Evolutionary conservation across 2,888 invertebrate species (phyloP), one percentile per base, ranked within the genome.

Genomic region (Melieria crassipennis): DNA sequence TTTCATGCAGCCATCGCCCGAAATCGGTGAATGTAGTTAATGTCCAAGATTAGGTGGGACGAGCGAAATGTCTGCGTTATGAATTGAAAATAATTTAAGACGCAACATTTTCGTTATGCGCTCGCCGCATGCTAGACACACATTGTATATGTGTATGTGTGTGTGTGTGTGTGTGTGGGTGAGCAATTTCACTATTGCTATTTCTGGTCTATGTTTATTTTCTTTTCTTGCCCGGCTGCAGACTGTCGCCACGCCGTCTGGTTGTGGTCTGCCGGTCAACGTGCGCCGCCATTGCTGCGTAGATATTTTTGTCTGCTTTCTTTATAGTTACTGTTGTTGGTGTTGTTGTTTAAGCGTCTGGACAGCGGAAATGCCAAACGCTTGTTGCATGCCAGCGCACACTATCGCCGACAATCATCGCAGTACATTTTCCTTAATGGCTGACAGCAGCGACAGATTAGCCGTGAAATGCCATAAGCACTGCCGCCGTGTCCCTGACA

Each of bases 311-410:
- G 57, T 65, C 11, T 13, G 43, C 10, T 30, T 10, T 9, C 6
- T 16, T 57, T 58, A 7, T 60, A 52, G 13, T 48, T 42, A 4
- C 57, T 60, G 5, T 57, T 47, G 43, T 47, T 30, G 11, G 7
- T 7, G 48, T 50, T 58, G 57, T 67, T 67, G 30, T 67, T 30
- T 30, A 2, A 30, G 2, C 58, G 67, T 67, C 67, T 61, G 67
- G 67, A 30, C 50, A 52, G 50, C 60, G 52, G 30, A 30, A 61
- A 52, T 61, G 50, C 45, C 58, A 50, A 65, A 56, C 43, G 67
- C 67, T 67, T 67, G 67, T 67, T 67, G 67, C 67, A 67, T 67
- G 67, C 52, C 45, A 45, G 9, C 43, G 13, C 58, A n/a, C n/a
- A 43, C 30, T 30, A 30, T 30, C 30, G 30, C 30, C 30, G 30